Percentiles rank a stretch among this genome's conserved stretches.
Evolutionary conservation across 2,888 invertebrate species (phyloP).

Genomic region (Clistopyga incitator): DNA sequence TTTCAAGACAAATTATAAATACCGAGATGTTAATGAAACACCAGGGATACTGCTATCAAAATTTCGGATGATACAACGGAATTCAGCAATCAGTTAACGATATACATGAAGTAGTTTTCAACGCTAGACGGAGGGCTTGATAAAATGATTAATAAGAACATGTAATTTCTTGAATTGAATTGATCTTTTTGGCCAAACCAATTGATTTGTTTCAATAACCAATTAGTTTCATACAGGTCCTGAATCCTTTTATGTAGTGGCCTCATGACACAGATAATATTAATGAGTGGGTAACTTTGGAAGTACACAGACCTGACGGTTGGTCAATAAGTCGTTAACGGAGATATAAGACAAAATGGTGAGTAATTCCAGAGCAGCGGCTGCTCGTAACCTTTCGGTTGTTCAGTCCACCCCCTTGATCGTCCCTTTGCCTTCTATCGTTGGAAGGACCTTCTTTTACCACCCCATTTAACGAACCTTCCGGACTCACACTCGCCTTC

Average conservation of each 20-base stretch:
- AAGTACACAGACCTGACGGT: constrained; percentile 13
- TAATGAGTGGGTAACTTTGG: background rate
- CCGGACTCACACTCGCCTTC: background rate
- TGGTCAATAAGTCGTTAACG: constrained; percentile 47
- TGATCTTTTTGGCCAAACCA: too few relatives aligned
- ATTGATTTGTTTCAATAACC: too few relatives aligned
- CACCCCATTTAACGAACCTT: constrained; percentile 29
- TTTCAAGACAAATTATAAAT: background rate
- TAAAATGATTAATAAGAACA: too few relatives aligned
- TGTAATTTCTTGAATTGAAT: too few relatives aligned
- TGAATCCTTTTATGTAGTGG: background rate
- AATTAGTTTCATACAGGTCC: background rate
- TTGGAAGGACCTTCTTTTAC: constrained; percentile 4
- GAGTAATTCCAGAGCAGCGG: constrained; percentile 27
- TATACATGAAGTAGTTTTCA: too few relatives aligned
- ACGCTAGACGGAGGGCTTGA: too few relatives aligned
- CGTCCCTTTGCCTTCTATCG: constrained; percentile 10
- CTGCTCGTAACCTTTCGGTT: background rate
- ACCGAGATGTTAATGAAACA: too few relatives aligned
- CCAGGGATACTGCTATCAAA: too few relatives aligned
- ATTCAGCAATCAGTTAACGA: too few relatives aligned
- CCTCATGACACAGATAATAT: background rate
- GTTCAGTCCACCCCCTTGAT: constrained; percentile 11
- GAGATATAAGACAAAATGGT: background rate
- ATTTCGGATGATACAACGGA: too few relatives aligned